Evolutionary conservation across 2,113 vertebrate species (phyloP).

Genomic region (Chascanopsetta lugubris): DNA sequence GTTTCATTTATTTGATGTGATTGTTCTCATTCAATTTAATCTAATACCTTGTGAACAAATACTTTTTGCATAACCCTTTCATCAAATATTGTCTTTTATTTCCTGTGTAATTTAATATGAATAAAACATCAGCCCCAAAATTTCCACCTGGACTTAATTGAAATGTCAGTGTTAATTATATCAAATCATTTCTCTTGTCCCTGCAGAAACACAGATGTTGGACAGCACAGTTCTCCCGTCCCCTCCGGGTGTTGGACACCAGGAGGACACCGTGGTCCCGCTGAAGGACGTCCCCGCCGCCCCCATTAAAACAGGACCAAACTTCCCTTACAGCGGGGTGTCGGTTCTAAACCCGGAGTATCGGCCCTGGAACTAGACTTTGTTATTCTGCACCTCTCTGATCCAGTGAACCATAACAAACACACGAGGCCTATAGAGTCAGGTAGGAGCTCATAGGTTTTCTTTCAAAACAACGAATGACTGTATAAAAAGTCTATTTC

Average conservation of each 20-base stretch:
- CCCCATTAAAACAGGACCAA: conserved; percentile 56
- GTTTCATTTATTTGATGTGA: no score
- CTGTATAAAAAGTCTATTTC: conserved; percentile 31
- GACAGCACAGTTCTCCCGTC: conserved; percentile 55
- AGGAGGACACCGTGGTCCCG: conserved; percentile 51
- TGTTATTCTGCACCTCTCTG: not conserved
- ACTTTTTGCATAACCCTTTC: no score
- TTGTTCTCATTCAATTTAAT: no score
- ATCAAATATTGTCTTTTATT: no score
- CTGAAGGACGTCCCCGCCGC: conserved; percentile 42
- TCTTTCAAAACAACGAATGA: conserved; percentile 19
- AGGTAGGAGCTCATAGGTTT: conserved; percentile 1
- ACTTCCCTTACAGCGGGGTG: conserved; percentile 62
- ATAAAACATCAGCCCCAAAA: no score
- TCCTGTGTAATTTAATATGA: no score
- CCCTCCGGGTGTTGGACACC: conserved; percentile 33
- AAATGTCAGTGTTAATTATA: no score
- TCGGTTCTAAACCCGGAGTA: conserved; percentile 73
- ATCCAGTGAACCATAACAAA: not conserved
- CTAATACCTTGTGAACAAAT: no score
- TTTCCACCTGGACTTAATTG: no score
- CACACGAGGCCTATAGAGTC: not conserved
- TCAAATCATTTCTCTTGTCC: no score
- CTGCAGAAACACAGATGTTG: conserved; percentile 60
- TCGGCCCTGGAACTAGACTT: conserved; percentile 79